These are phyloP conservation scores for Eleutherodactylus coqui DNA, from an alignment of 2,797 vertebrate species.

Conservation along the genomic window DNA sequence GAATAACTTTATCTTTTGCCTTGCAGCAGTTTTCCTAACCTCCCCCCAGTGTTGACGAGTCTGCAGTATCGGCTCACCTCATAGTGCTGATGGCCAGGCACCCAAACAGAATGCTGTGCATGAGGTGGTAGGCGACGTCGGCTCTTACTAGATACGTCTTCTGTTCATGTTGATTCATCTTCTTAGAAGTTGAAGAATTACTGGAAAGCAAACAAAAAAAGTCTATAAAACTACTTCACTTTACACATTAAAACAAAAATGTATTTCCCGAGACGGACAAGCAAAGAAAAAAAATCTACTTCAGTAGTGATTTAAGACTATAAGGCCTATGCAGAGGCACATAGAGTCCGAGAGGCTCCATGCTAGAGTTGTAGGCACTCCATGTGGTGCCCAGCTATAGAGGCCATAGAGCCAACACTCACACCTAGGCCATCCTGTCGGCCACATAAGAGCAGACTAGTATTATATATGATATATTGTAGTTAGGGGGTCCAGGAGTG, in stretches of 20 bases:
- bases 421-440: too few relatives aligned
- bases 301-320: too few relatives aligned
- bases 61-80: constrained; percentile 79
- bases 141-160: constrained; percentile 75
- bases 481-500: too few relatives aligned
- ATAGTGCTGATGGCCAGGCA: constrained; percentile 92
- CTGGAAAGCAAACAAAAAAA: constrained; percentile 57
- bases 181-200: constrained; percentile 52
- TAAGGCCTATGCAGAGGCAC: too few relatives aligned
- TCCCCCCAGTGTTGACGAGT: neutral
- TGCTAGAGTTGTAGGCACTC: too few relatives aligned
- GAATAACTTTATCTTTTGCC: neutral
- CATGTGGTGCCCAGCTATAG: too few relatives aligned
- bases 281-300: neutral
- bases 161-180: constrained; percentile 65
- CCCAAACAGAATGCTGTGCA: constrained; percentile 89
- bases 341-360: too few relatives aligned
- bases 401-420: too few relatives aligned
- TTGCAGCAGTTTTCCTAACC: neutral
- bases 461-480: too few relatives aligned
- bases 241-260: too few relatives aligned
- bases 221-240: neutral
- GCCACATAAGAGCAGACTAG: too few relatives aligned
- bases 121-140: constrained; percentile 88
- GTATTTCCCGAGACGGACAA: too few relatives aligned